Percentiles rank a stretch among this genome's conserved stretches.
These are phyloP conservation scores for Agrypnia vestita DNA, from an alignment of 1,140 invertebrate species.

Conservation along the genomic window DNA sequence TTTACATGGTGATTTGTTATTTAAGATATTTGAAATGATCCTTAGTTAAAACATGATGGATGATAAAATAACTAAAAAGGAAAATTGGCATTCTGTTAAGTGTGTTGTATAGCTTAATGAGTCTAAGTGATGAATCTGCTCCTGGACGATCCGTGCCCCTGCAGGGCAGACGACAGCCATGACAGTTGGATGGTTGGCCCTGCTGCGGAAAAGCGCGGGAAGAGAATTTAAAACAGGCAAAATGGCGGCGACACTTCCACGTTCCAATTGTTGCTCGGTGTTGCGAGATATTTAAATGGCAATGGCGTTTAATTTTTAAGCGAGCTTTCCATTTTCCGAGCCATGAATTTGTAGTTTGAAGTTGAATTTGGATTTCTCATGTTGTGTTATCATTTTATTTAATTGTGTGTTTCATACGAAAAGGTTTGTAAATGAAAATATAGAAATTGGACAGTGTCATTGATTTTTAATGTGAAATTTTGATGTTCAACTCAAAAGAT, in stretches of 20 bases:
- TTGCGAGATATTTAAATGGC: slow-evolving; percentile 50
- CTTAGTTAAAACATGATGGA: too few relatives aligned
- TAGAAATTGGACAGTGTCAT: too few relatives aligned
- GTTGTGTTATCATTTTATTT: too few relatives aligned
- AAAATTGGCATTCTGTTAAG: background rate
- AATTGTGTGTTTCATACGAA: too few relatives aligned
- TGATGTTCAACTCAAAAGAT: too few relatives aligned
- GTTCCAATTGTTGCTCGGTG: slow-evolving; percentile 49
- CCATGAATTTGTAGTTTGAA: slow-evolving; percentile 43
- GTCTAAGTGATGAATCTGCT: slow-evolving; percentile 34
- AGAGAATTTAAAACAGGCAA: slow-evolving; percentile 52
- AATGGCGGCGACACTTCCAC: slow-evolving; percentile 50
- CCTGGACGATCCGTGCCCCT: slow-evolving; percentile 13
- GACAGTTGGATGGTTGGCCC: slow-evolving; percentile 39
- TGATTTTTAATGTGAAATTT: too few relatives aligned
- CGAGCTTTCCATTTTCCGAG: slow-evolving; percentile 29
- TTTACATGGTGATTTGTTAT: too few relatives aligned
- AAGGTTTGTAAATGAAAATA: too few relatives aligned
- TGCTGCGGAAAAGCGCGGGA: slow-evolving; percentile 49
- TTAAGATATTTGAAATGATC: too few relatives aligned
- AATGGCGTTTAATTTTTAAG: slow-evolving; percentile 37
- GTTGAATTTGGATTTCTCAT: background rate
- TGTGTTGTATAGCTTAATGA: slow-evolving; percentile 3
- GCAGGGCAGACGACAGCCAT: slow-evolving; percentile 23
- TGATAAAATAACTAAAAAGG: too few relatives aligned